Percentiles rank a stretch among this genome's conserved stretches.
phyloP scores from a whole-genome alignment of 2,888 invertebrate species.

The Hyles lineata region DNA sequence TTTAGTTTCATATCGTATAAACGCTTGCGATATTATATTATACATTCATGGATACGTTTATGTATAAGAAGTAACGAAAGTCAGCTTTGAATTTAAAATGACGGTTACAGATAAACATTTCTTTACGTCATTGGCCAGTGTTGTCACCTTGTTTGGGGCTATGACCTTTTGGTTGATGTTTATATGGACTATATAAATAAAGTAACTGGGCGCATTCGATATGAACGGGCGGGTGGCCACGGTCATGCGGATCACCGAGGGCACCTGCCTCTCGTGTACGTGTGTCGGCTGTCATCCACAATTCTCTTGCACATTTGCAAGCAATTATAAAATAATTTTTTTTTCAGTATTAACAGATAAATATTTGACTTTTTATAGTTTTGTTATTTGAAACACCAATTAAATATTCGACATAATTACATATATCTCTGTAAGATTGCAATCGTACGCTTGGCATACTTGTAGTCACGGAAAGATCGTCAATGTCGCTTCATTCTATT shows the following conservation, averaged over 20 bases:
- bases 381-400: not conserved
- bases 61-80: not conserved
- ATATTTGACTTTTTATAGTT: too few relatives aligned
- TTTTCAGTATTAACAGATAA: too few relatives aligned
- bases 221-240: constrained; percentile 12
- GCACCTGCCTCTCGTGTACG: not conserved
- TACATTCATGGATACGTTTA: not conserved
- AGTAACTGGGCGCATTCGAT: constrained; percentile 16
- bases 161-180: constrained; percentile 14
- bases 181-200: constrained; percentile 16
- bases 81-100: not conserved
- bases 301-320: not conserved
- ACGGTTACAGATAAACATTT: not conserved
- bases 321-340: not conserved
- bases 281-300: not conserved
- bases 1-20: not conserved
- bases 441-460: constrained; percentile 52
- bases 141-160: constrained; percentile 20
- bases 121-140: constrained; percentile 4
- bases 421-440: not conserved
- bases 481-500: constrained; percentile 73
- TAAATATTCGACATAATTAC: not conserved
- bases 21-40: not conserved
- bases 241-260: constrained; percentile 10
- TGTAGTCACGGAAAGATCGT: constrained; percentile 65